Conservation (phyloP, 2,113 vertebrate species). For the Nycticorax nycticorax region DNA sequence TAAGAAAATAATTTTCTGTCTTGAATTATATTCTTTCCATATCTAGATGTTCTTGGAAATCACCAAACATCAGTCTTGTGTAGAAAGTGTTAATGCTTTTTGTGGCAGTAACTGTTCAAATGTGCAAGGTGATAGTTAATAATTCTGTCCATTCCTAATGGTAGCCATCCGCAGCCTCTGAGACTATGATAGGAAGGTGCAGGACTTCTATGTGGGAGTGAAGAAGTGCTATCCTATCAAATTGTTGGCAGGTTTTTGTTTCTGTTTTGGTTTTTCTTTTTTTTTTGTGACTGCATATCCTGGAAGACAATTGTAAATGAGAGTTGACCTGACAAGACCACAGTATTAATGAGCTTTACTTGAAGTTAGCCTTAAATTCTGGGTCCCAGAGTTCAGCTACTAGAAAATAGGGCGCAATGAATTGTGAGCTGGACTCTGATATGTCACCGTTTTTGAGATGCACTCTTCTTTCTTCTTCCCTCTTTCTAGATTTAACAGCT, state of each 20-base stretch:
- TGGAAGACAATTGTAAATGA: background rate
- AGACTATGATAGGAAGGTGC: background rate
- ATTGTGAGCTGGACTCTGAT: background rate
- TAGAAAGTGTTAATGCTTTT: background rate
- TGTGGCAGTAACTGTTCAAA: background rate
- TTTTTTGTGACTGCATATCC: background rate
- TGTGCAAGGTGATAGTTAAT: background rate
- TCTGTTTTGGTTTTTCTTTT: background rate
- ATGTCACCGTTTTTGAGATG: background rate
- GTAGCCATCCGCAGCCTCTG: background rate
- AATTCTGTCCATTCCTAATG: background rate
- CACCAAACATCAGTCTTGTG: background rate
- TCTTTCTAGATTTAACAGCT: background rate
- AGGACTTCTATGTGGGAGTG: background rate
- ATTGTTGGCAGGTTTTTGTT: background rate
- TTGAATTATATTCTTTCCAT: background rate
- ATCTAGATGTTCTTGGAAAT: background rate
- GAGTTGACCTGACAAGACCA: background rate
- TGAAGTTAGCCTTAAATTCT: background rate
- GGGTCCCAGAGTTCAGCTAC: background rate
- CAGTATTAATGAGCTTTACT: background rate
- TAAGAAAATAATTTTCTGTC: background rate
- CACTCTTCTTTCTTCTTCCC: background rate
- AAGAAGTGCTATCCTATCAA: background rate
- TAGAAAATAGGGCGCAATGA: background rate